A percentile compares a stretch with the other conserved stretches of the same genome.
These are phyloP conservation scores for Drosophila prosaltans DNA, from an alignment of 1,140 invertebrate species.

Conservation along the genomic window DNA sequence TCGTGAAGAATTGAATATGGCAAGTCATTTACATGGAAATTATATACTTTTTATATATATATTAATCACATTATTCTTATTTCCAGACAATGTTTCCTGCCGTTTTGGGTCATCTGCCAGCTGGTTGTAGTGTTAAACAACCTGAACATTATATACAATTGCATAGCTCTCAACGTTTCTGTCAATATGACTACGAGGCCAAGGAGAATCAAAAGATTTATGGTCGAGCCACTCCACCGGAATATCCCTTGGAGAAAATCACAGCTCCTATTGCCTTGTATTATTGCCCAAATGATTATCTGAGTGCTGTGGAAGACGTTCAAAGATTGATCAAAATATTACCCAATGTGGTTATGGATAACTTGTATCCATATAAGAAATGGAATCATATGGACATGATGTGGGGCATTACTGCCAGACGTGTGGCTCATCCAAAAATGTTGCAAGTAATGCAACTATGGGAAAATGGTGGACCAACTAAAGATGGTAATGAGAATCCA, in stretches of 20 bases:
- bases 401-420: constrained; percentile 86
- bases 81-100: constrained; percentile 64
- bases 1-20: constrained; percentile 51
- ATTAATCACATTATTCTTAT: background rate
- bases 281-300: constrained; percentile 88
- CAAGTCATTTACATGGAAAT: constrained; percentile 12
- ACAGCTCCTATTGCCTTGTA: constrained; percentile 87
- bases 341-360: constrained; percentile 82
- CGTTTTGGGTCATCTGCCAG: constrained; percentile 59
- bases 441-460: constrained; percentile 70
- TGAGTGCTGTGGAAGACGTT: constrained; percentile 86
- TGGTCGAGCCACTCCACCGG: constrained; percentile 83
- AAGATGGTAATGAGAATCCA: background rate
- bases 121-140: constrained; percentile 58
- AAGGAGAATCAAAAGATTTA: constrained; percentile 84
- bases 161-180: constrained; percentile 52
- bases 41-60: too few species aligned
- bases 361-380: constrained; percentile 77
- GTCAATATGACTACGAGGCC: constrained; percentile 57
- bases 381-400: constrained; percentile 87
- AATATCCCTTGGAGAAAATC: constrained; percentile 85
- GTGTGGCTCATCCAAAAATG: constrained; percentile 84
- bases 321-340: constrained; percentile 84
- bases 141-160: constrained; percentile 59
- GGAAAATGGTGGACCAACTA: constrained; percentile 28